Evolutionary conservation across 2,888 invertebrate genomes (phyloP).

Genomic region (Drosophila mulleri): DNA sequence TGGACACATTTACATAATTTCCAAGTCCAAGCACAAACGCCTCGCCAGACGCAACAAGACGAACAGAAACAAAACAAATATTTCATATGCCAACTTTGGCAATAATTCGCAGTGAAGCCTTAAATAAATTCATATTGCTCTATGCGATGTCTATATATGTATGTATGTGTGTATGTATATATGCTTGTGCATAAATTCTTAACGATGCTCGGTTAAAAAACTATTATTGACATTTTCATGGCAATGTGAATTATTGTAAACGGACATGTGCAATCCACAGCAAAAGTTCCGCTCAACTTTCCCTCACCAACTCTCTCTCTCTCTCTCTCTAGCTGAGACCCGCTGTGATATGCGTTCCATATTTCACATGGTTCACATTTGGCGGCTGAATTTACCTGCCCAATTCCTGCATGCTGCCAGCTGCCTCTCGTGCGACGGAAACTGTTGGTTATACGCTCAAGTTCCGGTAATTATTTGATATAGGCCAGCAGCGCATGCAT

Average conservation of each 20-base stretch:
- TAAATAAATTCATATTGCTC: conserved; percentile 55
- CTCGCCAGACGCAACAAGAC: conserved; percentile 11
- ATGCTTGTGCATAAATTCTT: conserved; percentile 42
- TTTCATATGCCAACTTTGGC: conserved; percentile 59
- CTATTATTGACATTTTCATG: conserved; percentile 76
- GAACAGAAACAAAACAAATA: conserved; percentile 36
- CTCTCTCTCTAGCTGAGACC: conserved; percentile 13
- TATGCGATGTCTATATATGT: conserved; percentile 4
- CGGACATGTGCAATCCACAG: conserved; percentile 66
- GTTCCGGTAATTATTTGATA: conserved; percentile 79
- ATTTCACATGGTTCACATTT: conserved; percentile 37
- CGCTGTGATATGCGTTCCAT: conserved; percentile 38
- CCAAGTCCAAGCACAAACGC: conserved; percentile 37
- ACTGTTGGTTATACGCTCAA: conserved; percentile 74
- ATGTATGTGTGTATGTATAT: conserved; percentile 4
- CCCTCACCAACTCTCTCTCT: neutral
- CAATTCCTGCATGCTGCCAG: conserved; percentile 4
- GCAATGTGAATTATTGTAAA: conserved; percentile 71
- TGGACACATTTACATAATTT: conserved; percentile 76
- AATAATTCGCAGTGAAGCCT: conserved; percentile 48
- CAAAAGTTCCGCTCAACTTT: conserved; percentile 5
- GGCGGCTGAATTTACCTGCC: conserved; percentile 33
- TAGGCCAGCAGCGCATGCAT: conserved; percentile 52
- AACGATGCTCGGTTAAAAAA: conserved; percentile 57
- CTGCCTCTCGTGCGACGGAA: conserved; percentile 58